phyloP scores from a whole-genome alignment of 2,113 vertebrate genomes.

The Hemibagrus wyckioides region DNA sequence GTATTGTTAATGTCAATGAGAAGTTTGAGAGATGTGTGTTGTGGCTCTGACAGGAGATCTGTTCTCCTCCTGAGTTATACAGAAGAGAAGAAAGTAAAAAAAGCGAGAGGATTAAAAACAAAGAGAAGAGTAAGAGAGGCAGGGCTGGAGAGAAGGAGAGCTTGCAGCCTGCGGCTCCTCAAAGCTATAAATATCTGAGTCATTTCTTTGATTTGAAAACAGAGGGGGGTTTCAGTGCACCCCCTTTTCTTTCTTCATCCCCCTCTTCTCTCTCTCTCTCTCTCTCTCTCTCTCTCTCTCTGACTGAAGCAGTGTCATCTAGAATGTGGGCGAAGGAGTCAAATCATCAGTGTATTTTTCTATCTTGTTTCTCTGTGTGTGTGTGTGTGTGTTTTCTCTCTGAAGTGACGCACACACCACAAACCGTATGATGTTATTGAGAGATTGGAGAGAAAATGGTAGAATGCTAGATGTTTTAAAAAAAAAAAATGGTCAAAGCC shows the following conservation, averaged over 20 bases:
- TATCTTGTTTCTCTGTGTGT: conserved; percentile 1
- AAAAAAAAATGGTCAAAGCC: conserved; percentile 42
- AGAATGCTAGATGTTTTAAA: conserved; percentile 3
- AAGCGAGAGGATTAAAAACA: background rate
- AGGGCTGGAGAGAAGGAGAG: conserved; percentile 22
- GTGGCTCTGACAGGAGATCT: background rate
- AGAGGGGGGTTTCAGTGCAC: background rate
- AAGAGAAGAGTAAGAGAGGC: conserved; percentile 1
- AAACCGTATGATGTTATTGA: conserved; percentile 18
- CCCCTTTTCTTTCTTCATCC: background rate
- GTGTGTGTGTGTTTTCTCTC: conserved; percentile 17
- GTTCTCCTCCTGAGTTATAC: background rate
- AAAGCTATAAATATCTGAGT: conserved; percentile 44
- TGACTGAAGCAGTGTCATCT: conserved; percentile 26
- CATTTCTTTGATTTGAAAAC: conserved; percentile 47
- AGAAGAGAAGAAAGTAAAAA: background rate
- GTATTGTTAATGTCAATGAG: background rate
- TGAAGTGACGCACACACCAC: conserved; percentile 32
- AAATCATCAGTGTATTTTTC: conserved; percentile 43
- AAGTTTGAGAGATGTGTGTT: background rate
- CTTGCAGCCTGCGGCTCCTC: conserved; percentile 19
- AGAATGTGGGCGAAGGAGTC: conserved; percentile 30
- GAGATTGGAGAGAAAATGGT: conserved; percentile 1
- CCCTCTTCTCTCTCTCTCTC: background rate
- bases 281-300: background rate